Evolutionary conservation across 2,888 invertebrate species (phyloP).

Genomic region (Oxycera nigricornis): DNA sequence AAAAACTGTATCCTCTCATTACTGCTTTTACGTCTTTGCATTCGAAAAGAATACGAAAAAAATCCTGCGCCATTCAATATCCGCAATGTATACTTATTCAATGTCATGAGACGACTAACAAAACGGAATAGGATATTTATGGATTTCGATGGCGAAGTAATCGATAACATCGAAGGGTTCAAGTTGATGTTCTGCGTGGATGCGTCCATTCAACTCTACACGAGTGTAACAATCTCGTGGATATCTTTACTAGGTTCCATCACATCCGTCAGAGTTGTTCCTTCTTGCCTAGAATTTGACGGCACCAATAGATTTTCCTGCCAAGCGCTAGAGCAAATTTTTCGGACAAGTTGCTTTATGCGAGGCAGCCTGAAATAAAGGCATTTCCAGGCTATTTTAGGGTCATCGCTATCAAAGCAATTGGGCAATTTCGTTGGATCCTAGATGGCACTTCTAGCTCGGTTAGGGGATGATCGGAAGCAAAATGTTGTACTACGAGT

Average conservation of each 20-base stretch:
- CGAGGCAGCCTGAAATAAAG: neutral
- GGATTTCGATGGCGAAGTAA: conserved; percentile 7
- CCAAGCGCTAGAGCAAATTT: neutral
- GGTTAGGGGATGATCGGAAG: no score
- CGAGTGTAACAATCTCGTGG: conserved; percentile 21
- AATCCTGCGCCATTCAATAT: no score
- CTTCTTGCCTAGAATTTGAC: neutral
- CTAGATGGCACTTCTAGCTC: no score
- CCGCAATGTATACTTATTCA: no score
- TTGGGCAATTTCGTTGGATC: neutral
- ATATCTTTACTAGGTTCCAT: neutral
- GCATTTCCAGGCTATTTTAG: neutral
- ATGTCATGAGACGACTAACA: neutral
- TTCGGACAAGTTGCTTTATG: neutral
- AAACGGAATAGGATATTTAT: conserved; percentile 19
- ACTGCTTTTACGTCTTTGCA: no score
- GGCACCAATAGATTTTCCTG: neutral
- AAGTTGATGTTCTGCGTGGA: conserved; percentile 31
- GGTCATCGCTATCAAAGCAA: neutral
- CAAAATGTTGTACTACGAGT: no score
- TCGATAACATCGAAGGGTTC: conserved; percentile 35
- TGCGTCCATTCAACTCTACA: conserved; percentile 37
- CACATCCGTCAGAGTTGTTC: neutral
- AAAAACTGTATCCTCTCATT: no score
- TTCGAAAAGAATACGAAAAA: no score